Evolutionary conservation across 2,113 vertebrate species (phyloP), one percentile per base, ranked within the genome.

Genomic region (Platysteira castanea): DNA sequence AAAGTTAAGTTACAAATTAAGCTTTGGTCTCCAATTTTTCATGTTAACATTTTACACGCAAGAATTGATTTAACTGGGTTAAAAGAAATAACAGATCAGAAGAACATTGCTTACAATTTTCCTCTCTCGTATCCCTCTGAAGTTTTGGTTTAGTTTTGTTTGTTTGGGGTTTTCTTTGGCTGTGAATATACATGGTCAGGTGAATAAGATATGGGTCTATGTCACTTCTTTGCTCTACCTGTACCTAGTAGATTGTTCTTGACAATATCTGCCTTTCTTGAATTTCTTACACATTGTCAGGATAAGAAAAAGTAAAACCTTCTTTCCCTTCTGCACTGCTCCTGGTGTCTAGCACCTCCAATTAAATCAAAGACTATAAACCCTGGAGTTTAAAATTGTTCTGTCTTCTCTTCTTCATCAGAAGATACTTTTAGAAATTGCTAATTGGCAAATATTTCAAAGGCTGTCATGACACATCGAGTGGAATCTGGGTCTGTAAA

Each of bases 91-190:
- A 4, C 21, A 2, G 33, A 37, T 22, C 15, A 33, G 44, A 63
- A 76, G 15, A 74, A 30, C 3, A 35, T 47, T 61, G 11, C 11
- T 80, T 63, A 16, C 1, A 9, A 2, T 37, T 63, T 86, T 61
- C 11, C 13, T 70, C 31, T 56, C 9, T 49, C 1, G 0, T 64
- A 47, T n/a, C 13, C 7, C 15, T 75, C 31, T 83, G 21, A 0
- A 37, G 17, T 41, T 75, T 39, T n/a, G 13, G 14, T 33, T 78
- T 39, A 16, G 7, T 44, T 44, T 65, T 50, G 4, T 39, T 69
- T 53, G 15, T 35, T 53, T 33, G 6, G 46, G 14, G 1, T 17
- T 64, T 37, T 82, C 11, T 81, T 47, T 71, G 1, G 10, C 42
- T 83, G 11, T 39, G 21, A 13, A 35, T 71, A 11, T 65, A 12